Evolutionary conservation across 2,113 vertebrate species (phyloP).

Genomic region (Glaucomys volans): DNA sequence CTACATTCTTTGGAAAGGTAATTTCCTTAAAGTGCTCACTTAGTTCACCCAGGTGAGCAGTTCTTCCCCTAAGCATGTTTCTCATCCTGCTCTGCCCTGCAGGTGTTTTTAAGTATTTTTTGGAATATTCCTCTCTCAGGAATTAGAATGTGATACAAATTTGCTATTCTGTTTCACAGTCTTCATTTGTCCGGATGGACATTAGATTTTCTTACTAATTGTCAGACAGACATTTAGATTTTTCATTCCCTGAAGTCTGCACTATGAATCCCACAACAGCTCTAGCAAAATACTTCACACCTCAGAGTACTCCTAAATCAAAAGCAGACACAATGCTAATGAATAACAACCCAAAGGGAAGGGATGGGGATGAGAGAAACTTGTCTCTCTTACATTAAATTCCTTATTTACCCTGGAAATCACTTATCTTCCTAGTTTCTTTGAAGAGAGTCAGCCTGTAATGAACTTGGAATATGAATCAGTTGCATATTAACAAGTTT

Average conservation of each 20-base stretch:
- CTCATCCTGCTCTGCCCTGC: neutral
- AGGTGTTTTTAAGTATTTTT: neutral
- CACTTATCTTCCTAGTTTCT: neutral
- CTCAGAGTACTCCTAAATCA: neutral
- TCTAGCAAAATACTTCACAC: neutral
- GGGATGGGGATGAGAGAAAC: fast-evolving
- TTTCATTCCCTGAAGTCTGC: neutral
- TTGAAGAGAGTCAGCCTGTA: neutral
- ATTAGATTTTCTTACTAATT: neutral
- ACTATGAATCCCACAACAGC: too few relatives aligned
- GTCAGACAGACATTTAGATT: neutral
- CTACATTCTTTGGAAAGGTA: neutral
- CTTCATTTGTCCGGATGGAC: neutral
- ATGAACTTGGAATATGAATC: neutral
- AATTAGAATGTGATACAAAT: neutral
- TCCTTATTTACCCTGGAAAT: neutral
- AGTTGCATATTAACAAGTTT: neutral
- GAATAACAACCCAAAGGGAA: neutral
- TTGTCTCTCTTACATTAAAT: constrained; percentile 5
- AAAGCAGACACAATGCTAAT: neutral
- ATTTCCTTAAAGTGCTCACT: neutral
- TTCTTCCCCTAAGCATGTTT: neutral
- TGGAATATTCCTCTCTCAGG: neutral
- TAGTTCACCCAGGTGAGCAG: neutral
- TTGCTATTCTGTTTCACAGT: neutral